These are phyloP conservation scores for Coregonus clupeaformis DNA, from an alignment of 2,113 vertebrate genomes.

Conservation along the genomic window DNA sequence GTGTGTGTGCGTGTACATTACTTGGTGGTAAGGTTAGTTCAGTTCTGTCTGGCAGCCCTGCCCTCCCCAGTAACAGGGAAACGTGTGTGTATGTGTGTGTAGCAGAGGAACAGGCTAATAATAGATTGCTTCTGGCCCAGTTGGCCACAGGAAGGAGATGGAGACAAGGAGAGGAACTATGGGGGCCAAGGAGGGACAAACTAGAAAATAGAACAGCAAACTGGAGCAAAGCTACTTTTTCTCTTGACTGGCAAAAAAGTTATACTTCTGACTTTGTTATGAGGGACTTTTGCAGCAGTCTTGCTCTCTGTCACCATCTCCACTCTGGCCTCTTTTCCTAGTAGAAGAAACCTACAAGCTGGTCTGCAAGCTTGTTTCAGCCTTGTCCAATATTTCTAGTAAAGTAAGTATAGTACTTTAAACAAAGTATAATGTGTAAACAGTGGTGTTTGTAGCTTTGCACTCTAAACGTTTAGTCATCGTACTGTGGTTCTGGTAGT, in stretches of 20 bases:
- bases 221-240: constrained; percentile 50
- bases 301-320: neutral
- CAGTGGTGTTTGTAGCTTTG: no score
- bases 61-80: constrained; percentile 52
- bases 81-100: constrained; percentile 23
- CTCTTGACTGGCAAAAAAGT: constrained; percentile 14
- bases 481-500: no score
- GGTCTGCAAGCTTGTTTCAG: no score
- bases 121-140: constrained; percentile 79
- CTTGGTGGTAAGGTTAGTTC: constrained; percentile 63
- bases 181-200: constrained; percentile 68
- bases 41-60: constrained; percentile 58
- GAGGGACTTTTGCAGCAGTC: neutral
- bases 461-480: no score
- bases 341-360: no score
- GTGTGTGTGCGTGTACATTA: constrained; percentile 43
- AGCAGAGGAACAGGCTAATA: constrained; percentile 65
- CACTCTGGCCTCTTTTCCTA: neutral
- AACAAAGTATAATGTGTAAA: no score
- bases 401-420: no score
- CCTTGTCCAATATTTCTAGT: no score
- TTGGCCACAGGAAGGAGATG: constrained; percentile 78
- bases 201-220: constrained; percentile 59
- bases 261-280: constrained; percentile 9
- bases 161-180: constrained; percentile 72